Base-by-base conservation (phyloP, 2,797 vertebrate species). In the Heterohyrax brucei region DNA sequence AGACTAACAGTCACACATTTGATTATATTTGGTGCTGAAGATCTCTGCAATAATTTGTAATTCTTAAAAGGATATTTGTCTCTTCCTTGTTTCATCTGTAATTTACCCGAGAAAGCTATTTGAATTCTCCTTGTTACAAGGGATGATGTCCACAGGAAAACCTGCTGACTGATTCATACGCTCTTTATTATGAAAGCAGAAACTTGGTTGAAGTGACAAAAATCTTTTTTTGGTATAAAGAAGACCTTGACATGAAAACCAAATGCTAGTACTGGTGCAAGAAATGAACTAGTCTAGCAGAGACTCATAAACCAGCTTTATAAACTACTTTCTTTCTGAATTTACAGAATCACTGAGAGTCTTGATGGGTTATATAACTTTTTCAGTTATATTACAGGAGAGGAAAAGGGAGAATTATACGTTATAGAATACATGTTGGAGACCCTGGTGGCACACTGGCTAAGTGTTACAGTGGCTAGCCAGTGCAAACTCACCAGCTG, bases 121-220 rank as follows among this genome's bases (percentile, higher is more conserved):
- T 46, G 33, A 73, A 56, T 77, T 46, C 26, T 77, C 66, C 33
- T 59, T 39, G 2, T 10, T 53, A 30, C 48, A 46, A 21, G 10
- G 68, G 0, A 39, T 68, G 56, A 75, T 62, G 30, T 59, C 72
- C 59, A 80, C 18, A 83, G 48, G 19, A 86, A 83, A 76, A 91
- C 5, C 64, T 16, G 18, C 86, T 33, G 59, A 61, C 70, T 30
- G 2, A 86, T 73, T 86, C 79, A 77, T 0, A 10, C 0, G 77
- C 48, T 91, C 10, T 93, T 78, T 48, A 61, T 30, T 86, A 76
- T 21, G 30, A 95, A 93, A 84, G 46, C 13, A 92, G 66, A 80
- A 80, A 73, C 8, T 66, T 94, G 14, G 50, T 50, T 50, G 26
- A 94, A 91, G n/a, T 22, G 66, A 91, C 84, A 95, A 92, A 73